Conservation (phyloP, 2,113 vertebrate species). For the Arenaria interpres region DNA sequence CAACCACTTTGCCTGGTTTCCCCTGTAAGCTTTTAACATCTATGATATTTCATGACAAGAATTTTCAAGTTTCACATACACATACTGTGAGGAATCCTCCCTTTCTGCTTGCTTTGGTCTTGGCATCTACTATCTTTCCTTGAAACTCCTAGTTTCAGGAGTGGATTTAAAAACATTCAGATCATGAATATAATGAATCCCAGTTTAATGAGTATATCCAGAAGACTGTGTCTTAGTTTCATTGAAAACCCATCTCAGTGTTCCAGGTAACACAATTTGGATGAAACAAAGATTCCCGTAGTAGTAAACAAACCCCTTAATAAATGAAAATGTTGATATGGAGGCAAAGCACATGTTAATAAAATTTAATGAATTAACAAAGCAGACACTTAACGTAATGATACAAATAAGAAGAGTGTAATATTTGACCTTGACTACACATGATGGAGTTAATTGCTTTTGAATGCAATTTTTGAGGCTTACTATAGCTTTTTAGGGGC, state of each 20-base stretch:
- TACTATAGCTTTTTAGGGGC: not conserved
- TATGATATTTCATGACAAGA: not conserved
- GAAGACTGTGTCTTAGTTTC: not conserved
- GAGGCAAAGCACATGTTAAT: not conserved
- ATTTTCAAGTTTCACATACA: not conserved
- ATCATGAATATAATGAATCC: not conserved
- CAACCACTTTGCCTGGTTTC: not conserved
- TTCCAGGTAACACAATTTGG: not conserved
- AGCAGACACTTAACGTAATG: not conserved
- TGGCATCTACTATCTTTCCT: not conserved
- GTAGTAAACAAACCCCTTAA: not conserved
- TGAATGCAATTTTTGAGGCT: not conserved
- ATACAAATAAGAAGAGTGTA: not conserved
- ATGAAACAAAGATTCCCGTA: not conserved
- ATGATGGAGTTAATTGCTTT: not conserved
- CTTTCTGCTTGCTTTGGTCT: not conserved
- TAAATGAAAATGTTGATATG: not conserved
- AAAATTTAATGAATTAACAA: not conserved
- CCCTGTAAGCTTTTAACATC: not conserved
- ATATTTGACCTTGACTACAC: not conserved
- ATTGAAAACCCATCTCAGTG: not conserved
- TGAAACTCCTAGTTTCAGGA: not conserved
- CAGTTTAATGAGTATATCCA: not conserved
- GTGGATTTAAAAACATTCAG: not conserved
- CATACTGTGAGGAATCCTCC: not conserved